Base-by-base conservation (phyloP, 1,140 invertebrate genomes). In the Limonius californicus region DNA sequence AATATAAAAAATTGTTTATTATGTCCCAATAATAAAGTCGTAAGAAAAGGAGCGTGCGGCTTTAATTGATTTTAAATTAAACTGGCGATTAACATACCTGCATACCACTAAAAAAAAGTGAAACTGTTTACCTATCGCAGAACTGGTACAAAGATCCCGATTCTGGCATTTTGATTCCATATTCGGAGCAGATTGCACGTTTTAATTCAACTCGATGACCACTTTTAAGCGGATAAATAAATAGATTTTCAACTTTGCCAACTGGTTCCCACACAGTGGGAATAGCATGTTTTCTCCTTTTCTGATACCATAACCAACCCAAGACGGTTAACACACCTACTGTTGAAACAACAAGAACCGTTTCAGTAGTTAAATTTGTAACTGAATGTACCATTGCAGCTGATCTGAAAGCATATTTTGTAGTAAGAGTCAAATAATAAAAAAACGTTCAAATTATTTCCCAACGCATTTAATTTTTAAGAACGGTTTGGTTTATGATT, bases 221-320 rank as follows among this genome's bases (percentile, higher is more conserved):
- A 50, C 74, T 74, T 57, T 77, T 77, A 58, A 77, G 57, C 0
- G 76, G 76, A 61, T 72, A 76, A 7, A 77, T 19, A 30, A 69
- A 63, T 9, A 77, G 42, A 27, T 71, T 69, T 4, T 60, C 66
- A 1, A 77, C 21, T 50, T 62, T 67, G 1, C 72, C 76, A 4
- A 76, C 69, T 53, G 67, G 59, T 47, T 69, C 67, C 76, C 76
- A 77, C 16, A 66, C 42, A 8, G 63, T 65, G 0, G 70, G 69
- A 6, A 66, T 19, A 43, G 61, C 47, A 15, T 64, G 20, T 11
- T 65, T 47, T 12, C 56, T 57, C 32, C 39, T 55, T 43, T 58
- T 64, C 7, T 59, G 54, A 15, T 64, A 64, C 7, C 30, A 16
- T 11, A 30, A 59, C 2, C 50, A 12, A 27, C 42, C 59, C 0